These are phyloP conservation scores for Hephaestus fuliginosus DNA, from an alignment of 2,797 vertebrate species.

Conservation along the genomic window DNA sequence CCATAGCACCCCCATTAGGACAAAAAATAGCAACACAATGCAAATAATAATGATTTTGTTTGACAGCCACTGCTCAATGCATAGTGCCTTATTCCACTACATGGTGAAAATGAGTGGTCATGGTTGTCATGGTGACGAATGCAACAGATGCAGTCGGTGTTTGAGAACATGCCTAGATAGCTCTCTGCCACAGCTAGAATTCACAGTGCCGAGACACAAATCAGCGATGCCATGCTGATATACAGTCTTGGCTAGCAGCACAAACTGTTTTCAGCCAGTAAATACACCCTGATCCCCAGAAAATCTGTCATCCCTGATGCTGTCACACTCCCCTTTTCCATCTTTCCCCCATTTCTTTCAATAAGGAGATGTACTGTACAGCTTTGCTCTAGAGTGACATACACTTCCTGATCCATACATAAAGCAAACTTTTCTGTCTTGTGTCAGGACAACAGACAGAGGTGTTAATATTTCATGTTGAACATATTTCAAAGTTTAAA, in stretches of 20 bases:
- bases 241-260: conserved; percentile 56
- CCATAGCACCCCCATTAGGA: background rate
- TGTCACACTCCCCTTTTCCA: conserved; percentile 19
- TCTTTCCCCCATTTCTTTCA: conserved; percentile 12
- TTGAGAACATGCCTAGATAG: conserved; percentile 39
- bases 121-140: conserved; percentile 68
- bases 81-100: conserved; percentile 19
- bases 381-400: conserved; percentile 9
- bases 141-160: conserved; percentile 40
- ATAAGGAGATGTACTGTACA: background rate
- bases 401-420: background rate
- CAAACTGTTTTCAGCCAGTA: conserved; percentile 61
- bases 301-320: conserved; percentile 65
- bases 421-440: background rate
- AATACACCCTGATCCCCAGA: conserved; percentile 61
- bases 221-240: conserved; percentile 64
- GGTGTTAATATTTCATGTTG: background rate
- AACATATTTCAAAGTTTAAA: background rate
- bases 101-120: background rate
- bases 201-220: conserved; percentile 59
- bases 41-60: conserved; percentile 2
- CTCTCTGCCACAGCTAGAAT: conserved; percentile 50
- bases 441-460: background rate
- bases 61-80: conserved; percentile 29
- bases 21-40: background rate